A percentile compares a stretch with the other conserved stretches of the same genome.
These are phyloP conservation scores for Drosophila mojavensis DNA, from an alignment of 1,140 invertebrate species.

Conservation along the genomic window DNA sequence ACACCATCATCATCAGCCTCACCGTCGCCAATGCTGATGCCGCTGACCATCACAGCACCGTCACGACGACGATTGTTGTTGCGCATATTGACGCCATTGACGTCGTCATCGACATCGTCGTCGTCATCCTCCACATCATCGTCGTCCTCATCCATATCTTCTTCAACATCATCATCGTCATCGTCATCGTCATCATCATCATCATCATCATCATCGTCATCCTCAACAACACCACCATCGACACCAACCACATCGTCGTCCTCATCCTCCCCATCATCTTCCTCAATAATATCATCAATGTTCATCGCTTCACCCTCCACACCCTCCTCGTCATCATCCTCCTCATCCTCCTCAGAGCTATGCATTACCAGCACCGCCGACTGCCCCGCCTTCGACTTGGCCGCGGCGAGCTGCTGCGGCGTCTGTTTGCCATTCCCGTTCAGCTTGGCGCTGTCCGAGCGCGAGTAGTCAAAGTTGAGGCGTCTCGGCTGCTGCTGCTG, in stretches of 20 bases:
- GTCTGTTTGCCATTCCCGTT: constrained; percentile 28
- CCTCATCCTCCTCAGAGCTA: constrained; percentile 43
- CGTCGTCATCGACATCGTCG: constrained; percentile 38
- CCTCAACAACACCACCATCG: constrained; percentile 41
- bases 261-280: constrained; percentile 61
- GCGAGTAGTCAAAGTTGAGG: constrained; percentile 28
- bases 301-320: constrained; percentile 30
- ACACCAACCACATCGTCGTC: constrained; percentile 20
- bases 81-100: neutral
- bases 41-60: constrained; percentile 10
- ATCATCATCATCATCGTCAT: constrained; percentile 5
- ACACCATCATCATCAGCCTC: constrained; percentile 5
- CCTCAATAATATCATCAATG: constrained; percentile 67
- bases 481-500: constrained; percentile 15
- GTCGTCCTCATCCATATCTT: constrained; percentile 12
- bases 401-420: neutral
- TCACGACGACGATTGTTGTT: neutral
- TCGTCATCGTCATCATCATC: neutral
- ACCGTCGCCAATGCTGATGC: neutral
- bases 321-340: constrained; percentile 12
- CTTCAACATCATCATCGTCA: constrained; percentile 15
- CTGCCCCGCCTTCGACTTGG: constrained; percentile 3
- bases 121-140: constrained; percentile 3
- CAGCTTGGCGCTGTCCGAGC: constrained; percentile 7
- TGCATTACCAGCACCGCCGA: constrained; percentile 36